phyloP scores from a whole-genome alignment of 2,113 vertebrate species.

The Triplophysa tibetana region DNA sequence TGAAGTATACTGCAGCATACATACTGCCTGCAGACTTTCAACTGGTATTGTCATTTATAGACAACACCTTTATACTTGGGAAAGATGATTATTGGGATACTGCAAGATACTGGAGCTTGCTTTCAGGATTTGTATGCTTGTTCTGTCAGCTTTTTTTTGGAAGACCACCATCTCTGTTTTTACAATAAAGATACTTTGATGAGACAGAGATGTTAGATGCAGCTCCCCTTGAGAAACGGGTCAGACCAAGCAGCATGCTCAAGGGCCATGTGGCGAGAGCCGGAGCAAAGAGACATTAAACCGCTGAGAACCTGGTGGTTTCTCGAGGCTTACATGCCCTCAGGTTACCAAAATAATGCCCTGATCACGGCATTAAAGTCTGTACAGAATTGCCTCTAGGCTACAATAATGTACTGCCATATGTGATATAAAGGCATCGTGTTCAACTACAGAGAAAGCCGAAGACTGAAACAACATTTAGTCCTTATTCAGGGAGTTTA shows the following conservation, averaged over 20 bases:
- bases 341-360: neutral
- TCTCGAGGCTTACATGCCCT: neutral
- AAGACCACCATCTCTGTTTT: no score
- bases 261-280: neutral
- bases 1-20: neutral
- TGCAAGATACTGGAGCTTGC: neutral
- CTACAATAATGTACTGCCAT: neutral
- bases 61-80: slow-evolving; percentile 4
- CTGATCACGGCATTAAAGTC: neutral
- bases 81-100: slow-evolving; percentile 5
- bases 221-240: neutral
- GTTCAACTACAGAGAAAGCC: neutral
- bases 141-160: neutral
- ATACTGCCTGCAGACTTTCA: neutral
- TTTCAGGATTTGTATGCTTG: neutral
- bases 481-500: neutral
- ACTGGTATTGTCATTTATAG: neutral
- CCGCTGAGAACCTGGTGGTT: neutral
- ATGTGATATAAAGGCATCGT: neutral
- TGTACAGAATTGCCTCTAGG: neutral
- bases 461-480: neutral
- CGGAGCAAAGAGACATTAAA: neutral
- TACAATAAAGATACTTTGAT: neutral
- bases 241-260: neutral
- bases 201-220: neutral